Conservation (phyloP, 1,140 invertebrate genomes). For the Hydropsyche tenuis region DNA sequence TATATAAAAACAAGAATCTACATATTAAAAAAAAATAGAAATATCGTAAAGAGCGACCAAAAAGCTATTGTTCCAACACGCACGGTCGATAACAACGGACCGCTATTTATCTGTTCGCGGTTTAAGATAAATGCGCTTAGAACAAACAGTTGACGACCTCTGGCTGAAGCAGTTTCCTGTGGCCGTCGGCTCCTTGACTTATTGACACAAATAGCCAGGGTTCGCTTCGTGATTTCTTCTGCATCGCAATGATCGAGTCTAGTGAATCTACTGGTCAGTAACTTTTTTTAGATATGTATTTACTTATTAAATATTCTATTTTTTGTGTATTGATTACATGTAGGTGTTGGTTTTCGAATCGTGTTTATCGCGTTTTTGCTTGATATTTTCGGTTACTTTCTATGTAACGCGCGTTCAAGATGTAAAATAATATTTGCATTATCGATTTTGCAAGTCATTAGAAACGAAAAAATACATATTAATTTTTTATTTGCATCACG, state of each 20-base stretch:
- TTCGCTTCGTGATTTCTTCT: conserved; percentile 8
- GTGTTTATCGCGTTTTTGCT: conserved; percentile 1
- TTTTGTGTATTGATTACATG: not conserved
- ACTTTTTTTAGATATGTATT: not conserved
- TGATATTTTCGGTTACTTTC: too few species aligned
- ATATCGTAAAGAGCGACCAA: too few species aligned
- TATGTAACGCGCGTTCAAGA: too few species aligned
- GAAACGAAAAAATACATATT: too few species aligned
- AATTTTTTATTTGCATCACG: too few species aligned
- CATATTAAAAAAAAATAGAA: too few species aligned
- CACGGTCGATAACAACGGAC: not conserved
- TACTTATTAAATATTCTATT: not conserved
- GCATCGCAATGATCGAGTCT: conserved; percentile 11
- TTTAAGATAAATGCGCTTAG: not conserved
- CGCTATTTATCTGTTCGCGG: conserved; percentile 1
- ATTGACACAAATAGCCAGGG: conserved; percentile 37
- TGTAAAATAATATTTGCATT: too few species aligned
- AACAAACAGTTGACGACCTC: not conserved
- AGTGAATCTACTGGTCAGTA: too few species aligned
- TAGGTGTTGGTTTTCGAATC: not conserved
- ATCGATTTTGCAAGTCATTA: too few species aligned
- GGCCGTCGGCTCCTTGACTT: conserved; percentile 35
- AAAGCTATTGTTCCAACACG: too few species aligned
- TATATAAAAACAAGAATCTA: too few species aligned
- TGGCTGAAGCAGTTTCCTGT: not conserved